phyloP scores from a whole-genome alignment of 2,888 invertebrate species.

The Steinernema scapterisci region DNA sequence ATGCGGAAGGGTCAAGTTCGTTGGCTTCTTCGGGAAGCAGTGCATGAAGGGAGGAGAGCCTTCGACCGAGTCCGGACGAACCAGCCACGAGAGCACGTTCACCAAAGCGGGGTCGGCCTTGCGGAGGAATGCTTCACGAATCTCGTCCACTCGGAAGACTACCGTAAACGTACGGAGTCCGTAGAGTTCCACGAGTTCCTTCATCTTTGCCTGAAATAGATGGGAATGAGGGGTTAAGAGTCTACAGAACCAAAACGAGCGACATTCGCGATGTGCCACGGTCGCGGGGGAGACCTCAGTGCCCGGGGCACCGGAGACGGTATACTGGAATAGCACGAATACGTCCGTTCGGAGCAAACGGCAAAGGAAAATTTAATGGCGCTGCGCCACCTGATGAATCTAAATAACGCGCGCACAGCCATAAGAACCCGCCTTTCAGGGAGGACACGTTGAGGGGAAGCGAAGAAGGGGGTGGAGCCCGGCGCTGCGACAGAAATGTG shows the following conservation, averaged over 20 bases:
- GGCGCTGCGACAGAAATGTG: background rate
- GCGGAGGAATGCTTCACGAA: background rate
- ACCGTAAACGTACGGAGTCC: no score
- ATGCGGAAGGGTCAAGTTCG: background rate
- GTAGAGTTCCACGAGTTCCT: no score
- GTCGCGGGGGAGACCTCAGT: no score
- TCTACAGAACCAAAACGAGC: no score
- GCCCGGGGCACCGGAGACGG: no score
- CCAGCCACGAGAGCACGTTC: conserved; percentile 6
- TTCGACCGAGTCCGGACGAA: background rate
- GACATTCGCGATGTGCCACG: no score
- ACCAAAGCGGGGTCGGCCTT: background rate
- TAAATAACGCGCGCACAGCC: conserved; percentile 9
- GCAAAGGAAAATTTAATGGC: conserved; percentile 4
- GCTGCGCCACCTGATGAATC: background rate
- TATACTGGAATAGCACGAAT: no score
- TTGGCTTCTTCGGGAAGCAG: background rate
- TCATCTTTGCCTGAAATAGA: no score
- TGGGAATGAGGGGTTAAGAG: no score
- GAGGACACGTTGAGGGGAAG: background rate
- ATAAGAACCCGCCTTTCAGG: conserved; percentile 7
- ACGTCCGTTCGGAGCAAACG: background rate
- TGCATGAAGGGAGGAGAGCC: background rate
- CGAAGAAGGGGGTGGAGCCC: background rate
- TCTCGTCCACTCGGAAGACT: background rate